phyloP scores from a whole-genome alignment of 2,888 invertebrate species.

The Eupithecia exiguata region DNA sequence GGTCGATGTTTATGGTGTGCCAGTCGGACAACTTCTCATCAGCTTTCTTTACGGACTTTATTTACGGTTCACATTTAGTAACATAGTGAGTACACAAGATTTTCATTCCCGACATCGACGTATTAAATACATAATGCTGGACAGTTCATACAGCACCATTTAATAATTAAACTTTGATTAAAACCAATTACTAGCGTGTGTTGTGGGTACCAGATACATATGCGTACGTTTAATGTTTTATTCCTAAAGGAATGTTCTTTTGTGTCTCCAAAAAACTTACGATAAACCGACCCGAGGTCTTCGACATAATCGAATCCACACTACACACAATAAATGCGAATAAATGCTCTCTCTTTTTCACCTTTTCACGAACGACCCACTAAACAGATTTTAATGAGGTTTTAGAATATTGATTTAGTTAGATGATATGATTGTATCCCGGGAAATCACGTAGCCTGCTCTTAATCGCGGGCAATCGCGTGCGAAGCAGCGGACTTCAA shows the following conservation, averaged over 20 bases:
- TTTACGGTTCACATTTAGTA: constrained; percentile 57
- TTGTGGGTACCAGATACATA: background rate
- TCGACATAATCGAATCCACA: too few species aligned
- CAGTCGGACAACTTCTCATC: constrained; percentile 56
- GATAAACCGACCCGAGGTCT: background rate
- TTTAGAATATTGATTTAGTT: background rate
- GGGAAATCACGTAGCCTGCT: background rate
- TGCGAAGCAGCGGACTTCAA: background rate
- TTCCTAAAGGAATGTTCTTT: background rate
- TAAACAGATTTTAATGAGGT: background rate
- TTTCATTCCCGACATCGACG: background rate
- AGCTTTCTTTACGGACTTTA: constrained; percentile 58
- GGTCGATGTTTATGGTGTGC: constrained; percentile 57
- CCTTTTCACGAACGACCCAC: background rate
- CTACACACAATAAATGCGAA: background rate
- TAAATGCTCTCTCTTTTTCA: background rate
- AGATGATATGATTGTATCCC: background rate
- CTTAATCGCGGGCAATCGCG: background rate
- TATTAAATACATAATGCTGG: background rate
- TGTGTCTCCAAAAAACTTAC: background rate
- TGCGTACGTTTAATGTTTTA: background rate
- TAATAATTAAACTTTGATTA: too few species aligned
- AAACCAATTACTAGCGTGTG: background rate
- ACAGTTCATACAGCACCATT: background rate
- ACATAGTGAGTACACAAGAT: constrained; percentile 56